These are phyloP conservation scores for Oscheius sp. DNA, from an alignment of 2,888 invertebrate species.

Conservation along the genomic window DNA sequence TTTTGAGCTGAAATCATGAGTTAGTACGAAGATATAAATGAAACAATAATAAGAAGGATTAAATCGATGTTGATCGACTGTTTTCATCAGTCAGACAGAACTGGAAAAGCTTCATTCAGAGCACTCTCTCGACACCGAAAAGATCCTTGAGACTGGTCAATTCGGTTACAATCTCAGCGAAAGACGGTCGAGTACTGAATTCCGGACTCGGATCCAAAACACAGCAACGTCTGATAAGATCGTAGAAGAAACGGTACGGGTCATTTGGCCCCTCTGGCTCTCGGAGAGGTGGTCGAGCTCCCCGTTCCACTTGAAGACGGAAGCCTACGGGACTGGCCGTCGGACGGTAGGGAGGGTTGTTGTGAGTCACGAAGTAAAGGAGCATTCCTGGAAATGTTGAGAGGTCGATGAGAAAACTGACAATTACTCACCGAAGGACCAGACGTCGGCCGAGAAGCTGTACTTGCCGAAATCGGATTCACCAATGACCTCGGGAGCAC, in stretches of 20 bases:
- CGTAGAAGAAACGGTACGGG: not conserved
- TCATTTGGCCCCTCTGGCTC: no score
- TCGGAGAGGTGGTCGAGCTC: no score
- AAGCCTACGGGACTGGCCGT: no score
- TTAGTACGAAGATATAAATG: not conserved
- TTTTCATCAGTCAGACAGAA: not conserved
- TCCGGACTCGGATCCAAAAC: not conserved
- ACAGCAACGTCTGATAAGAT: not conserved
- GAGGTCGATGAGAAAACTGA: not conserved
- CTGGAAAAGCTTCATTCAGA: not conserved
- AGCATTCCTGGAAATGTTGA: not conserved
- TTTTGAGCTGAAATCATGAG: no score
- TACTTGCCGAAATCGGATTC: not conserved
- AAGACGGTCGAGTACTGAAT: not conserved
- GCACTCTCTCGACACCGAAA: not conserved
- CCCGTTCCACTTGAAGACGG: no score
- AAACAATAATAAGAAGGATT: not conserved
- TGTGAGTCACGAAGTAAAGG: not conserved
- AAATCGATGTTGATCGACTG: not conserved
- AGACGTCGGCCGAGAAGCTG: constrained; percentile 16
- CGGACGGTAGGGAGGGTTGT: no score
- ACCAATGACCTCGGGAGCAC: constrained; percentile 11
- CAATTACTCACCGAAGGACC: constrained; percentile 1
- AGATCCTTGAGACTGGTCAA: not conserved
- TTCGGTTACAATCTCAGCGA: not conserved